Evolutionary conservation across 2,888 invertebrate species (phyloP).

Genomic region (Pterostichus niger): DNA sequence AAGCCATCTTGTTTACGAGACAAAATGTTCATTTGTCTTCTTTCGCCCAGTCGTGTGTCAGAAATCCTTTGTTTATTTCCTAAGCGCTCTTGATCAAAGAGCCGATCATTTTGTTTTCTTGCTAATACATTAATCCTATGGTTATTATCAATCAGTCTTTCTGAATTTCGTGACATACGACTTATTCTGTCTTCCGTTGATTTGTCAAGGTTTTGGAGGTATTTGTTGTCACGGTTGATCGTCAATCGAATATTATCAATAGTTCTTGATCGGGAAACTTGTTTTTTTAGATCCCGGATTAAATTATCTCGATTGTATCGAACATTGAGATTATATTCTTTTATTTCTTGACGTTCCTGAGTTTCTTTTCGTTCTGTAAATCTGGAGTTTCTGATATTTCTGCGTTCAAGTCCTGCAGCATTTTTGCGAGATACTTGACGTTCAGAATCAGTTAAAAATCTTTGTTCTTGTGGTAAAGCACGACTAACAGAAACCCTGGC

Average conservation of each 20-base stretch:
- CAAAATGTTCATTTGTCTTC: conserved; percentile 20
- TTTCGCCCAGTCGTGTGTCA: conserved; percentile 15
- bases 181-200: not conserved
- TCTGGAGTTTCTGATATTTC: conserved; percentile 17
- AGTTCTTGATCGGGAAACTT: conserved; percentile 4
- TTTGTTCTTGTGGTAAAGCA: not conserved
- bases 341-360: not conserved
- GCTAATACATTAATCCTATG: conserved; percentile 30
- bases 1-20: conserved; percentile 13
- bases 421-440: no score
- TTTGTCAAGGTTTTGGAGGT: conserved; percentile 14
- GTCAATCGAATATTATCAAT: not conserved
- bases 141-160: conserved; percentile 50
- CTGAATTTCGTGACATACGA: conserved; percentile 30
- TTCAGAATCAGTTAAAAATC: not conserved
- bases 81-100: not conserved
- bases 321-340: not conserved
- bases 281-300: no score
- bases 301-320: no score
- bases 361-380: not conserved
- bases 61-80: not conserved
- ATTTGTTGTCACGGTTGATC: not conserved
- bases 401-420: not conserved
- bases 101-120: no score
- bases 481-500: not conserved